Conservation (phyloP, 1,140 invertebrate genomes). For the Tetramorium alpestre region DNA sequence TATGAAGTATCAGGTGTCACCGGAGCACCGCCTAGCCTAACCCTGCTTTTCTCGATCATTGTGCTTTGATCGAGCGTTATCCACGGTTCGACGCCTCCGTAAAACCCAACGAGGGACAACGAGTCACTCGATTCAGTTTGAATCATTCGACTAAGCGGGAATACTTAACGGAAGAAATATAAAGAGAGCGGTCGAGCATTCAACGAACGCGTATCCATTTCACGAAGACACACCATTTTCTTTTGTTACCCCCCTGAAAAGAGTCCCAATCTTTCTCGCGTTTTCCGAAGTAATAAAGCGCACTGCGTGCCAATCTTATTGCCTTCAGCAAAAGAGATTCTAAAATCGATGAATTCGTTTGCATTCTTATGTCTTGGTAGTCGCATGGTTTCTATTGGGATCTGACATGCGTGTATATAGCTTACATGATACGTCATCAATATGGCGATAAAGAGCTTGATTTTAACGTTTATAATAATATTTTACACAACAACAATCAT, state of each 20-base stretch:
- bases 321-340: background rate
- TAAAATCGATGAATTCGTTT: background rate
- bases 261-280: slow-evolving; percentile 32
- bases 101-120: slow-evolving; percentile 48
- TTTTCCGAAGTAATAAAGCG: slow-evolving; percentile 59
- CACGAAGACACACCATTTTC: slow-evolving; percentile 49
- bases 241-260: slow-evolving; percentile 61
- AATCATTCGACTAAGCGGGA: slow-evolving; percentile 69
- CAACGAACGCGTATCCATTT: slow-evolving; percentile 58
- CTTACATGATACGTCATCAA: too few relatives aligned
- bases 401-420: too few relatives aligned
- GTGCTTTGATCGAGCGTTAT: slow-evolving; percentile 68
- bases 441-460: too few relatives aligned
- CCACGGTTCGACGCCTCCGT: slow-evolving; percentile 71
- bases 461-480: too few relatives aligned
- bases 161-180: slow-evolving; percentile 64
- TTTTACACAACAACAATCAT: too few relatives aligned
- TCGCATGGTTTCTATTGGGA: background rate
- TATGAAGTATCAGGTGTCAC: slow-evolving; percentile 75
- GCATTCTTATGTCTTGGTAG: background rate
- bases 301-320: slow-evolving; percentile 59
- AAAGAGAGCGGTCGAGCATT: slow-evolving; percentile 67
- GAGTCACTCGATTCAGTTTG: slow-evolving; percentile 65
- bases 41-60: slow-evolving; percentile 62
- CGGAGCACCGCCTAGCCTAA: slow-evolving; percentile 32